Conservation (phyloP, 2,797 vertebrate genomes). For the Leucoraja ocellata region DNA sequence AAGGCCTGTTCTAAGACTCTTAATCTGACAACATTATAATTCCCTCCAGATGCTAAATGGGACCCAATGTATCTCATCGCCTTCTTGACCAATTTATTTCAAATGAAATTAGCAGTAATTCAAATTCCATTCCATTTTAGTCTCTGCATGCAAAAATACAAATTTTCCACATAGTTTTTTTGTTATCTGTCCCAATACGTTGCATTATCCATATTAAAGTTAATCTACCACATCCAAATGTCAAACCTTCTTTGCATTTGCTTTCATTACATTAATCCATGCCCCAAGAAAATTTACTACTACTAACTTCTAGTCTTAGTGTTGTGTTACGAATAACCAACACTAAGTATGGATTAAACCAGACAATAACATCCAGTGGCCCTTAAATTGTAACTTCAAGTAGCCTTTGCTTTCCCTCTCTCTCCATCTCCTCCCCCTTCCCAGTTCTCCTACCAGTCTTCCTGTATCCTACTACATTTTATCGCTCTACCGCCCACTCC, state of each 20-base stretch:
- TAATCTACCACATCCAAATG: background rate
- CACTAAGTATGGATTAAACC: background rate
- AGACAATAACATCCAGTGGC: background rate
- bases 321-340: background rate
- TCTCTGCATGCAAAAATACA: background rate
- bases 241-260: background rate
- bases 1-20: background rate
- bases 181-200: background rate
- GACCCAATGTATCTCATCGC: background rate
- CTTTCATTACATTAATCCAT: background rate
- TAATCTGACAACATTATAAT: background rate
- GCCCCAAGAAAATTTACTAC: background rate
- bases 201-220: background rate
- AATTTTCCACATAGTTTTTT: background rate
- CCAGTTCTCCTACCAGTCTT: too few species aligned
- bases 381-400: too few species aligned
- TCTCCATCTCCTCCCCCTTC: too few species aligned
- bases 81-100: background rate
- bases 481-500: too few species aligned
- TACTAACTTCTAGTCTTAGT: background rate
- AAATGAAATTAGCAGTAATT: background rate
- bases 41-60: background rate
- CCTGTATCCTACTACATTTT: too few species aligned
- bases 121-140: background rate
- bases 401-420: too few species aligned